Evolutionary conservation across 2,797 vertebrate species (phyloP), one percentile per base, ranked within the genome.

Genomic region (Syndactyla subalaris): DNA sequence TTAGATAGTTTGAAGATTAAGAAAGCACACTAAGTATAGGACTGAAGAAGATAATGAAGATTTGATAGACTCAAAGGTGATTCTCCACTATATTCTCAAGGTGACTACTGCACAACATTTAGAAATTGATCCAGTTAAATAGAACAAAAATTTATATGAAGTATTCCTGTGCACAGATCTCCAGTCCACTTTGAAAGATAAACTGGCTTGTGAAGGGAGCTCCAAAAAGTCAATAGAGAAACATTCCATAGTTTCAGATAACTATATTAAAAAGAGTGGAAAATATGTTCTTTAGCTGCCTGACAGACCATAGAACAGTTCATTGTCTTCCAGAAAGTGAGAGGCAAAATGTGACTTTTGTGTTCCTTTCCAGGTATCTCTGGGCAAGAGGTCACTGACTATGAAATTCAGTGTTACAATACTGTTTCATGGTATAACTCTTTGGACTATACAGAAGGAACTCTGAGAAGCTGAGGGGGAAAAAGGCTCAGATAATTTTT

Each of bases 131-230:
- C 20, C 10, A 13, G 12, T 76, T 78, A 66, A 90, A 84, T 3
- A 51, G 27, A 85, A 74, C 3, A 84, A 77, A 92, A 88, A 65
- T 34, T 24, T 62, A 14, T 8, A 10, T 30, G 41, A 83, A 14
- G 5, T 49, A 38, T 22, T 84, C 43, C 34, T 78, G 9, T 70
- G 12, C 14, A 24, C 0, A 0, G 1, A 4, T 72, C 27, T 88
- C 41, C 36, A 84, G 32, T 22, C 32, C 12, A 45, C 43, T 39
- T 61, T 1, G 0, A 77, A 83, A 78, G 38, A 72, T 59, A 34
- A 91, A 48, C 12, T 49, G 12, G 7, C 20, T 77, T 81, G 19
- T 55, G 48, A 52, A 62, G 48, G 43, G 14, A 59, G 85, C 11
- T 76, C 81, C 16, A 57, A 51, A 67, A 72, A 43, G 32, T 32